Conservation (phyloP, 2,113 vertebrate genomes). For the Ptilonorhynchus violaceus region DNA sequence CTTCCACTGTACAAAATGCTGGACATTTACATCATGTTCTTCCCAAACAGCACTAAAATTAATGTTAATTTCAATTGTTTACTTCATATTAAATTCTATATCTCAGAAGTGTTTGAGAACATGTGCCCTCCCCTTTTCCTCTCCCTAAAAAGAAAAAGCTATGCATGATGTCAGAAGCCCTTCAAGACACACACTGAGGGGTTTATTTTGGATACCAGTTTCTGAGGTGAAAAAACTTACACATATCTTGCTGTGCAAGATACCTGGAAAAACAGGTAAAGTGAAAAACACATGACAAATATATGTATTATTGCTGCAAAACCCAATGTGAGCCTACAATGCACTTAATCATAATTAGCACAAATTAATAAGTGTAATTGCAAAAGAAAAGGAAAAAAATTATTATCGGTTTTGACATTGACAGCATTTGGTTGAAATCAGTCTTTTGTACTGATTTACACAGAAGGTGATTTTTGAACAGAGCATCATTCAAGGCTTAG, state of each 20-base stretch:
- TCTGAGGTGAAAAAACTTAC: background rate
- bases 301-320: background rate
- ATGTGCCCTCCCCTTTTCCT: background rate
- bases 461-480: background rate
- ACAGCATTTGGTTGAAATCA: background rate
- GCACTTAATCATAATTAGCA: background rate
- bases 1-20: background rate
- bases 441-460: background rate
- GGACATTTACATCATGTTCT: background rate
- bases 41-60: background rate
- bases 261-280: background rate
- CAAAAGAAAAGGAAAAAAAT: background rate
- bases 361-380: background rate
- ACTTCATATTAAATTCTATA: background rate
- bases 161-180: background rate
- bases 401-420: background rate
- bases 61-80: background rate
- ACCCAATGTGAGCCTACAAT: fast-evolving
- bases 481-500: background rate
- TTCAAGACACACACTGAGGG: background rate
- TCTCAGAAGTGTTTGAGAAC: background rate
- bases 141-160: background rate
- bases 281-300: background rate
- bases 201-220: background rate
- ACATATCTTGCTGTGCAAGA: background rate